Evolutionary conservation across 2,888 invertebrate species (phyloP), one percentile per base, ranked within the genome.

Genomic region (Syrista parreyssii): DNA sequence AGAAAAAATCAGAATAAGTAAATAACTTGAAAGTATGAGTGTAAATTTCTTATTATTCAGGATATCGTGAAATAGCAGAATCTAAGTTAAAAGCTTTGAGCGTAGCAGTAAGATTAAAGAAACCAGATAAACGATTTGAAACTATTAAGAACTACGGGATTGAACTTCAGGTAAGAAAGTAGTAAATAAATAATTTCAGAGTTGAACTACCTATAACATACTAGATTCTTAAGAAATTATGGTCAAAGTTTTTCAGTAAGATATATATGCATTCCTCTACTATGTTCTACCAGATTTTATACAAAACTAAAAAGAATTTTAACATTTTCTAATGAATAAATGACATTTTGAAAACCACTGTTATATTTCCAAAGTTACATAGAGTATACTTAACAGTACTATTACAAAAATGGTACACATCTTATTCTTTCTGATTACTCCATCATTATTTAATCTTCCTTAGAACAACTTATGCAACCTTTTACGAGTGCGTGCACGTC

Each of bases 41-140:
- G 23, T 71, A 32, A 75, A 36, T 80, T 73, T 40, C 15, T 30
- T 74, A 33, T 75, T 74, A 91, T 92, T 78, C 90, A 95, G 95
- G 95, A 68, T 96, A 95, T 88, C 90, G 95, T 82, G 93, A 95
- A 86, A 92, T 95, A 89, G 95, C 96, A n/a, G 97, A 97, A 91
- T 95, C 95, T 77, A 96, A 96, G 91, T 87, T 97, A 68, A 96
- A 96, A 90, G 94, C 95, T 40, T 88, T 97, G 74, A 96, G 95
- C 86, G 95, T 96, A 75, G 94, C 96, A 2, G 95, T 96, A 76
- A 93, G 96, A 88, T 90, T 96, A 83, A 95, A 95, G 91, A 95
- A 95, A 86, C 94, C 95, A 0, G 95, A 96, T 87, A 93, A 95
- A 79, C 93, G 94, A 82, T 96, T 96, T 89, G 96, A 96, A 86